These are phyloP conservation scores for Diadophis punctatus DNA, from an alignment of 2,113 vertebrate species.

Conservation along the genomic window DNA sequence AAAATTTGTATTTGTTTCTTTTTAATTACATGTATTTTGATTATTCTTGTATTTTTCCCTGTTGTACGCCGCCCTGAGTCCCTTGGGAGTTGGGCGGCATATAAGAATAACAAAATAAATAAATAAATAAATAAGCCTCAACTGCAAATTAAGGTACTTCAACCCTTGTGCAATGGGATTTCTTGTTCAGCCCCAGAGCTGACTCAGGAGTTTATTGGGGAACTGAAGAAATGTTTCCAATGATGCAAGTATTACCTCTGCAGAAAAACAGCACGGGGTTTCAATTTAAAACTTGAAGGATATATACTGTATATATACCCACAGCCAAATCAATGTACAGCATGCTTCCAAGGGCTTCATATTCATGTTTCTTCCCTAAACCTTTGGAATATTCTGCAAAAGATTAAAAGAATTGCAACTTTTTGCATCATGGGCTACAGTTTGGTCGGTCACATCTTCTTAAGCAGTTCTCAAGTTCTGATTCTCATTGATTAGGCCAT, in stretches of 20 bases:
- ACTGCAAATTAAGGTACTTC: neutral
- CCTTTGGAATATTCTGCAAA: neutral
- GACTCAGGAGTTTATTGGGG: neutral
- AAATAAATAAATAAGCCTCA: too few species aligned
- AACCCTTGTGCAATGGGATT: neutral
- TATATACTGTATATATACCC: neutral
- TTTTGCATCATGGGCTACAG: neutral
- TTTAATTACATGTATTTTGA: too few species aligned
- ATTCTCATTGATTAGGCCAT: neutral
- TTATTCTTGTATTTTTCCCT: too few species aligned
- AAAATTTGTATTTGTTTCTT: too few species aligned
- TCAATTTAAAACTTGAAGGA: neutral
- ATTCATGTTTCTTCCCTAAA: neutral
- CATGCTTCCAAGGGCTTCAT: neutral
- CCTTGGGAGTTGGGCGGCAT: too few species aligned
- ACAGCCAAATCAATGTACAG: neutral
- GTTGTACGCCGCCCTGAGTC: too few species aligned
- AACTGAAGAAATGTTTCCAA: neutral
- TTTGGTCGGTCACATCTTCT: neutral
- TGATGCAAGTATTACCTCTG: neutral
- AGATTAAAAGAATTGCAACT: neutral
- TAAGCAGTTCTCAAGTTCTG: neutral
- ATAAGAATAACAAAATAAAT: too few species aligned
- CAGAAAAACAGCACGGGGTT: neutral
- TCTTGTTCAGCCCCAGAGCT: neutral